Evolutionary conservation across 2,888 invertebrate genomes (phyloP).

Genomic region (Stenichneumon culpator): DNA sequence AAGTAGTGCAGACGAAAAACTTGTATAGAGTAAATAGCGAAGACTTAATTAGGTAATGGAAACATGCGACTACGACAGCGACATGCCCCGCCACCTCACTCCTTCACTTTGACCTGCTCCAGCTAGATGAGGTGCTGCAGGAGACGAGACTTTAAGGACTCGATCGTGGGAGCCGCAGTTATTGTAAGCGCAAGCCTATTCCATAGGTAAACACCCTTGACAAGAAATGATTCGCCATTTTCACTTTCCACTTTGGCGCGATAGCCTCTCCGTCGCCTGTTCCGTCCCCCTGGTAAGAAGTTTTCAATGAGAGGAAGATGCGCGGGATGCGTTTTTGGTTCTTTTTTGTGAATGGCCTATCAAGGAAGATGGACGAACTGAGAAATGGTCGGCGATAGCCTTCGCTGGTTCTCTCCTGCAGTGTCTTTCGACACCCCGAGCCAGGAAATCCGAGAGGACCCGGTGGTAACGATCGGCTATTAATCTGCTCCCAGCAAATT

Average conservation of each 20-base stretch:
- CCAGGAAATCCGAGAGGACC: constrained; percentile 76
- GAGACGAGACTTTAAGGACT: too few species aligned
- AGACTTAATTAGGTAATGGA: too few species aligned
- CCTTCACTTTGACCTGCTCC: too few species aligned
- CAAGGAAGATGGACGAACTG: constrained; percentile 33
- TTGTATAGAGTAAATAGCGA: too few species aligned
- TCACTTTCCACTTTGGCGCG: background rate
- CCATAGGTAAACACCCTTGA: too few species aligned
- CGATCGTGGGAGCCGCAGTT: too few species aligned
- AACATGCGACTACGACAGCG: too few species aligned
- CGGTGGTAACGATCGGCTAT: constrained; percentile 67
- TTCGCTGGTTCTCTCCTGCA: constrained; percentile 44
- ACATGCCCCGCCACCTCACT: too few species aligned
- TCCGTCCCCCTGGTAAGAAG: background rate
- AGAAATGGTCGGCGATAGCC: constrained; percentile 47
- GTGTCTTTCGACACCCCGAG: constrained; percentile 65
- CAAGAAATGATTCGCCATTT: background rate
- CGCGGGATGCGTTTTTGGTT: too few species aligned
- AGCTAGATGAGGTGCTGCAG: too few species aligned
- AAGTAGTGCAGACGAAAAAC: too few species aligned
- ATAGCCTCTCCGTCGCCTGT: background rate
- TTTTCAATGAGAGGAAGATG: background rate
- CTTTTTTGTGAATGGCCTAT: constrained; percentile 5
- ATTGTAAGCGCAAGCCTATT: too few species aligned
- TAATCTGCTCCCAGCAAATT: constrained; percentile 61